These are phyloP conservation scores for Hemibagrus wyckioides DNA, from an alignment of 2,113 vertebrate genomes.

Conservation along the genomic window DNA sequence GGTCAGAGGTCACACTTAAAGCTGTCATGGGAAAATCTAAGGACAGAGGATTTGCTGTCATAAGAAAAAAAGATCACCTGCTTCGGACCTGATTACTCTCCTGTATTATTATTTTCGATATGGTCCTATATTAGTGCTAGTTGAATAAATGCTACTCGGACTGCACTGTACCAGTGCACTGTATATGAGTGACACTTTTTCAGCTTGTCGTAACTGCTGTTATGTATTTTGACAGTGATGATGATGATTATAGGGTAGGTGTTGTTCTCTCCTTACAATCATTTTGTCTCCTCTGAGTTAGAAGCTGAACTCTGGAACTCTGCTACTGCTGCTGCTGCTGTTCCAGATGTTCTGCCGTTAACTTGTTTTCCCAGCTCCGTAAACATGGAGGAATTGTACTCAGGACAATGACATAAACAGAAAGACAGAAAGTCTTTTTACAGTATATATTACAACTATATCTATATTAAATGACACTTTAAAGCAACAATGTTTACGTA, in stretches of 20 bases:
- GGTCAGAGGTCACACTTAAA: not conserved
- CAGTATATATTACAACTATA: too few relatives aligned
- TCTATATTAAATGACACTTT: too few relatives aligned
- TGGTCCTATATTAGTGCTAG: not conserved
- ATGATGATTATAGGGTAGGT: not conserved
- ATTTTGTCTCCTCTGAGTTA: not conserved
- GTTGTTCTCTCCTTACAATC: not conserved
- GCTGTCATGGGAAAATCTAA: not conserved
- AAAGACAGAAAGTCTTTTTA: too few relatives aligned
- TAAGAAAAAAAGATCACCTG: not conserved
- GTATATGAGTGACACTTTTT: not conserved
- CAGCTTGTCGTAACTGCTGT: not conserved
- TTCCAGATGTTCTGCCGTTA: slow-evolving; percentile 37
- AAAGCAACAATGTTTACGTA: too few relatives aligned
- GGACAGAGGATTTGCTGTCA: not conserved
- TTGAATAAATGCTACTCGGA: not conserved
- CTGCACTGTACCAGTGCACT: not conserved
- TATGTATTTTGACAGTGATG: not conserved
- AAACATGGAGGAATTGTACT: not conserved
- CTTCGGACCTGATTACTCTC: too few relatives aligned
- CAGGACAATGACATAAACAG: not conserved
- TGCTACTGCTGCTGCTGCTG: not conserved
- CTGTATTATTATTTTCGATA: too few relatives aligned
- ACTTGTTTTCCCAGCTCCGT: not conserved
- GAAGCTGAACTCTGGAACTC: not conserved